Evolutionary conservation across 2,113 vertebrate genomes (phyloP).

Genomic region (Sinocyclocheilus rhinocerous): DNA sequence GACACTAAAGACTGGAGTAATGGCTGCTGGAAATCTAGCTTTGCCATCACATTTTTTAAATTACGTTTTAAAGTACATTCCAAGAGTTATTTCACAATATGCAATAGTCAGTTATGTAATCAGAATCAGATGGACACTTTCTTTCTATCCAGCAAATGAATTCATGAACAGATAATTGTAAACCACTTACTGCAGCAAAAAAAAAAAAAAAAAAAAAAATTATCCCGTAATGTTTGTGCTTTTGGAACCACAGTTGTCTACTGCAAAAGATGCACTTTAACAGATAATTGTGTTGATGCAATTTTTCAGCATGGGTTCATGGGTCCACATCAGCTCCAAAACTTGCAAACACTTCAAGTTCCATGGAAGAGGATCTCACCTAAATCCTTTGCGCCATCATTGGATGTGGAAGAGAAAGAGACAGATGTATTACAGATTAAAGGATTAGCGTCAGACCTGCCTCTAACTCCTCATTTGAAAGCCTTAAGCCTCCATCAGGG

Average conservation of each 20-base stretch:
- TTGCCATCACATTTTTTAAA: too few relatives aligned
- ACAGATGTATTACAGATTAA: constrained; percentile 57
- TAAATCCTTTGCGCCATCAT: constrained; percentile 34
- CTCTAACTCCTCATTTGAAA: constrained; percentile 49
- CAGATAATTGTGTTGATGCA: neutral
- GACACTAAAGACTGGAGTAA: too few relatives aligned
- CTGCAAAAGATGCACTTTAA: neutral
- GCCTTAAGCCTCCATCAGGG: constrained; percentile 43
- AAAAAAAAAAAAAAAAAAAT: too few relatives aligned
- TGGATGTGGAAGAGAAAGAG: constrained; percentile 22
- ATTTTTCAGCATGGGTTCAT: neutral
- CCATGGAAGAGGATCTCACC: neutral
- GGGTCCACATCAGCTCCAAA: neutral
- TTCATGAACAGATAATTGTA: neutral
- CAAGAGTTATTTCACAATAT: too few relatives aligned
- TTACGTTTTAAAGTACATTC: too few relatives aligned
- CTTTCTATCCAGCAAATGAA: neutral
- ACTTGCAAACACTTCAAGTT: neutral
- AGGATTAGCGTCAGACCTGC: constrained; percentile 46
- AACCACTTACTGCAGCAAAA: too few relatives aligned
- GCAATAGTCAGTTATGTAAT: too few relatives aligned
- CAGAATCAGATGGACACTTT: too few relatives aligned
- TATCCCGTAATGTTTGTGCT: too few relatives aligned
- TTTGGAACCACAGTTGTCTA: too few relatives aligned
- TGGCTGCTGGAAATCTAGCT: too few relatives aligned